A percentile compares a stretch with the other conserved stretches of the same genome.
These are phyloP conservation scores for Limnephilus marmoratus DNA, from an alignment of 2,888 invertebrate species.

Conservation along the genomic window DNA sequence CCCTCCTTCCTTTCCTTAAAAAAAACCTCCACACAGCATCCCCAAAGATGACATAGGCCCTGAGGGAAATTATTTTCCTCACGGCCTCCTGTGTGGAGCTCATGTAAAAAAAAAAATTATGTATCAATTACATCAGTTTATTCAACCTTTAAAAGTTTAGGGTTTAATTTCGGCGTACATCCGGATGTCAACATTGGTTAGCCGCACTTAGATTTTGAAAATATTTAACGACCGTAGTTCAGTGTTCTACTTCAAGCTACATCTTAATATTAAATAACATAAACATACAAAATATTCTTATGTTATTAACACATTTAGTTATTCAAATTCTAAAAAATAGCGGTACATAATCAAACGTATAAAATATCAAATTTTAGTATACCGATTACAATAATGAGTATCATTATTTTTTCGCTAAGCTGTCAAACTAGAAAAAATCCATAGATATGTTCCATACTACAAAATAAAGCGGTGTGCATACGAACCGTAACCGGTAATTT, in stretches of 20 bases:
- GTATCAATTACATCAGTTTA: not conserved
- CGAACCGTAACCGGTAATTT: not conserved
- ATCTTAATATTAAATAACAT: not conserved
- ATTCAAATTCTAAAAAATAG: slow-evolving; percentile 6
- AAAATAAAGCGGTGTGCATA: not conserved
- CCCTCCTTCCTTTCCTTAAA: no score
- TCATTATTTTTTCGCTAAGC: not conserved
- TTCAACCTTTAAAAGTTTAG: not conserved
- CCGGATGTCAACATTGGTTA: not conserved
- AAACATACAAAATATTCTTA: not conserved
- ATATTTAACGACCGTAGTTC: not conserved
- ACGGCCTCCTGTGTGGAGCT: no score
- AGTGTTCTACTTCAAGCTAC: not conserved
- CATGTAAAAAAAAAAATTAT: not conserved
- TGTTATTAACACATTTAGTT: not conserved
- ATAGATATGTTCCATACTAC: not conserved
- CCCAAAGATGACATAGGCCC: no score
- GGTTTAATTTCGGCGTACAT: not conserved
- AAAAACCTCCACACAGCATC: no score
- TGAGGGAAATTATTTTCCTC: no score
- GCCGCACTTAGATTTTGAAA: not conserved
- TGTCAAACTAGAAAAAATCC: not conserved
- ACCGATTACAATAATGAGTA: not conserved
- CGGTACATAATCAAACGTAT: slow-evolving; percentile 4
- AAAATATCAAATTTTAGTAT: not conserved